These are phyloP conservation scores for Hyphantria cunea DNA, from an alignment of 1,140 invertebrate genomes.

Conservation along the genomic window DNA sequence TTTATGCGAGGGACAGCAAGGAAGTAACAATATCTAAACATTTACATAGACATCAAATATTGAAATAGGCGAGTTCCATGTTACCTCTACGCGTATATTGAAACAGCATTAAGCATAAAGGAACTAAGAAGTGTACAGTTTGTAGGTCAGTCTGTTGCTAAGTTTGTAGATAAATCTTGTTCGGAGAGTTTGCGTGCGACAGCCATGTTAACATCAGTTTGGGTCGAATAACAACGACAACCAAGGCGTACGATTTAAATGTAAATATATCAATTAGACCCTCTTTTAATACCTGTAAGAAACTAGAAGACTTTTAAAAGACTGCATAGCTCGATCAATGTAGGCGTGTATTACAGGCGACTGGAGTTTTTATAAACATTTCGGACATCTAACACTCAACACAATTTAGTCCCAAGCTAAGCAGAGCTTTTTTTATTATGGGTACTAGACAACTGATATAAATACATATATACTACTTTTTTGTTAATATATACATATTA, in stretches of 20 bases:
- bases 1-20: not conserved
- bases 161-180: conserved; percentile 21
- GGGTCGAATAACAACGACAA: conserved; percentile 30
- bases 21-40: not conserved
- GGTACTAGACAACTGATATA: too few species aligned
- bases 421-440: too few species aligned
- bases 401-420: too few species aligned
- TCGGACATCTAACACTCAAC: too few species aligned
- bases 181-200: conserved; percentile 27
- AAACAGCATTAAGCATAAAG: conserved; percentile 4
- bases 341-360: too few species aligned
- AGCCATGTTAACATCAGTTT: conserved; percentile 37
- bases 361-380: too few species aligned
- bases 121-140: conserved; percentile 1
- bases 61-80: not conserved
- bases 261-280: conserved; percentile 45
- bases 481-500: too few species aligned
- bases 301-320: conserved; percentile 25
- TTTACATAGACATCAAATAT: conserved; percentile 7
- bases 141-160: conserved; percentile 12
- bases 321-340: conserved; percentile 5
- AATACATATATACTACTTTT: too few species aligned
- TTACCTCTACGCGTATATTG: not conserved
- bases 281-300: conserved; percentile 25
- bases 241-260: conserved; percentile 40